phyloP scores from a whole-genome alignment of 2,113 vertebrate species.

The Centropristis striata region DNA sequence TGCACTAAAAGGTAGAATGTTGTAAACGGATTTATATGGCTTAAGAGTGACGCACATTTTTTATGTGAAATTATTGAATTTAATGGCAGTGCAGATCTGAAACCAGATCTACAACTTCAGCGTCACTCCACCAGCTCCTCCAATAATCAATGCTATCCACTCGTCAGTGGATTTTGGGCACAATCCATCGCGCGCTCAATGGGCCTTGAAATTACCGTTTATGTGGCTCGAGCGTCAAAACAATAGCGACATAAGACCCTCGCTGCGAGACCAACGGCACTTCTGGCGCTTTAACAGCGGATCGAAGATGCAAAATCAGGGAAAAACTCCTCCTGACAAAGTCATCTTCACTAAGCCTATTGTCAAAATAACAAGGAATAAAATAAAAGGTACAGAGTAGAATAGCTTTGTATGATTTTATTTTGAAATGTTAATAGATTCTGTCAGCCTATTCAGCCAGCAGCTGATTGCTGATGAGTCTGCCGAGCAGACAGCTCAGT shows the following conservation, averaged over 20 bases:
- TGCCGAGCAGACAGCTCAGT: slow-evolving; percentile 82
- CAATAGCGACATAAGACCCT: slow-evolving; percentile 82
- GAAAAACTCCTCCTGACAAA: not conserved
- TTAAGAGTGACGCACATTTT: too few relatives aligned
- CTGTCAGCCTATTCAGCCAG: slow-evolving; percentile 42
- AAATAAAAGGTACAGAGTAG: not conserved
- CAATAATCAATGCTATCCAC: slow-evolving; percentile 73
- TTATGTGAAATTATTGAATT: not conserved
- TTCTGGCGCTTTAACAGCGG: slow-evolving; percentile 46
- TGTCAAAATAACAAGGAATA: not conserved
- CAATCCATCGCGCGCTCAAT: slow-evolving; percentile 86
- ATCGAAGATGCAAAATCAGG: slow-evolving; percentile 38
- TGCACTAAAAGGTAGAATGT: too few relatives aligned
- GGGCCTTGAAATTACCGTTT: slow-evolving; percentile 86
- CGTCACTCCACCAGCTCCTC: slow-evolving; percentile 38
- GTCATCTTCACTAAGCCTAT: not conserved
- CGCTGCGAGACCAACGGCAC: slow-evolving; percentile 79
- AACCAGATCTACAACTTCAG: slow-evolving; percentile 39
- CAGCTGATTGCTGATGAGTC: slow-evolving; percentile 77
- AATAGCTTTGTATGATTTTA: not conserved
- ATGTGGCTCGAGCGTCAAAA: slow-evolving; percentile 77
- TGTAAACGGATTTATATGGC: too few relatives aligned
- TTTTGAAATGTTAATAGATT: slow-evolving; percentile 9
- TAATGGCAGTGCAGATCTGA: slow-evolving; percentile 1
- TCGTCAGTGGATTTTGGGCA: slow-evolving; percentile 72